Evolutionary conservation across 2,888 invertebrate genomes (phyloP), one percentile per base, ranked within the genome.

Genomic region (Cryptophagus acutangulus): DNA sequence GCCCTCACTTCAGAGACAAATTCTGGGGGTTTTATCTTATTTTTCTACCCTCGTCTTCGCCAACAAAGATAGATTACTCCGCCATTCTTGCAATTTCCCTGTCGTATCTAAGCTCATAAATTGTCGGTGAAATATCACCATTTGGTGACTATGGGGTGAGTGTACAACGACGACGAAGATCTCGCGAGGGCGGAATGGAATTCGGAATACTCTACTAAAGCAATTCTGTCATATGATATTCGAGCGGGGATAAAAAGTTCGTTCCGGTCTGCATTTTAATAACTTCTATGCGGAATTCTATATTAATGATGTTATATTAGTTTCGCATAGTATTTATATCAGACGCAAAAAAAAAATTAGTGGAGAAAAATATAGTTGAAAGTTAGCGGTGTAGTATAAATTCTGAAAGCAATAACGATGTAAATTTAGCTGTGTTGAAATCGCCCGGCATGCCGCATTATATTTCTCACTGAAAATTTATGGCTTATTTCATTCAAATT

Each of bases 1-100:
- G 62, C 63, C n/a, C 62, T 62, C 65, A 63, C 66, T 65, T 63
- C 61, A 61, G 67, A 67, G 67, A 68, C 68, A 67, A 68, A 68
- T 68, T 68, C 67, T 61, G 57, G 61, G 65, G 66, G 65, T 67
- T 67, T 68, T 69, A 68, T 67, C 68, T 67, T 68, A 68, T 67
- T 69, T 69, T 69, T 67, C 67, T 72, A 69, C 68, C 62, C 74
- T 70, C 75, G 75, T 61, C 61, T 58, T 58, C 55, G 12, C 59
- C 80, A 81, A 81, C 81, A 79, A 81, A 85, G 85, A 86, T 85
- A 84, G 84, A 85, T 86, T 83, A 83, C 84, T 79, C 82, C 82
- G 82, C 83, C 85, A 85, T 86, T 85, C 85, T 86, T 85, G 85
- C 86, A 86, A 86, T 86, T 85, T 86, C 84, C 84, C 85, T 85